Evolutionary conservation across 1,140 invertebrate species (phyloP).

Genomic region (Zeugodacus cucurbitae): DNA sequence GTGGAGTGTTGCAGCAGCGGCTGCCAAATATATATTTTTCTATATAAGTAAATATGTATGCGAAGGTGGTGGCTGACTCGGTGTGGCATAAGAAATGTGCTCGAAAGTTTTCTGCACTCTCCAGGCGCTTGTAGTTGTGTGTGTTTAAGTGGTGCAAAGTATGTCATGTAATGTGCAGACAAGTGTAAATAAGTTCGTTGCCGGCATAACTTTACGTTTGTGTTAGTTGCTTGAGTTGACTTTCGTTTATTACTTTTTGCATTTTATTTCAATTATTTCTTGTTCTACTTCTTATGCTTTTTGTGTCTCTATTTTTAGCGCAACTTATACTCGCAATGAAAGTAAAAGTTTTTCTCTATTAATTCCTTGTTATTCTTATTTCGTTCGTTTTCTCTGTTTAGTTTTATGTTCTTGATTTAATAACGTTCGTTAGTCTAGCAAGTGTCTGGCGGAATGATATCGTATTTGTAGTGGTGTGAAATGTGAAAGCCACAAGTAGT

Average conservation of each 20-base stretch:
- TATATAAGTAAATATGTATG: no score
- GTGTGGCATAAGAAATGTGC: not conserved
- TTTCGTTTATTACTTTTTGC: not conserved
- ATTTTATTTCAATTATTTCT: slow-evolving; percentile 12
- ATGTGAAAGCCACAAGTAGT: not conserved
- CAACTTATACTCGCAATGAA: not conserved
- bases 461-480: not conserved
- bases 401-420: not conserved
- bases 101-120: not conserved
- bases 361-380: not conserved
- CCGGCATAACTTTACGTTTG: slow-evolving; percentile 19
- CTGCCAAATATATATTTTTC: not conserved
- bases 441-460: not conserved
- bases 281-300: not conserved
- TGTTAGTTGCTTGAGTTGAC: not conserved
- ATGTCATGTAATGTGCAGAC: not conserved
- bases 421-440: not conserved
- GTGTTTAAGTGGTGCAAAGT: not conserved
- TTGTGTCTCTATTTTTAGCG: not conserved
- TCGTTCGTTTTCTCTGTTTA: not conserved
- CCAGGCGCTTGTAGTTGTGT: not conserved
- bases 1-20: not conserved
- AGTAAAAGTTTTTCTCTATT: slow-evolving; percentile 13
- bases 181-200: slow-evolving; percentile 7
- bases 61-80: not conserved